These are phyloP conservation scores for Neosalanx taihuensis DNA, from an alignment of 2,797 vertebrate species.

Conservation along the genomic window DNA sequence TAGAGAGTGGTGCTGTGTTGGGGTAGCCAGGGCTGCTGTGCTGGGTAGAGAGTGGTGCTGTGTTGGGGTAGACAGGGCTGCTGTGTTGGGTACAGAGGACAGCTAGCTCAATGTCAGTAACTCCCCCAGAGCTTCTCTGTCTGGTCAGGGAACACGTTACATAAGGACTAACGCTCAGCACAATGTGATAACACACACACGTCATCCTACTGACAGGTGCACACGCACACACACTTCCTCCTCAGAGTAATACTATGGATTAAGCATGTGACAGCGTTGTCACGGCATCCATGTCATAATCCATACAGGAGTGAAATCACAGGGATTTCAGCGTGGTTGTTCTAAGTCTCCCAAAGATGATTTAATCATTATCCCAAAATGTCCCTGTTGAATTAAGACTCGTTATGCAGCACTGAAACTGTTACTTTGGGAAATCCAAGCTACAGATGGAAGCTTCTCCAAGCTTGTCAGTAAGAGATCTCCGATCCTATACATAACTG, in stretches of 20 bases:
- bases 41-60: no score
- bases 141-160: conserved; percentile 30
- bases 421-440: not conserved
- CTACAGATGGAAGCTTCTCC: not conserved
- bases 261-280: conserved; percentile 7
- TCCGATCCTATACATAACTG: not conserved
- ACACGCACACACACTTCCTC: no score
- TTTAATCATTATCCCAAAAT: no score
- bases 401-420: not conserved
- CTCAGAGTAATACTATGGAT: not conserved
- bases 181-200: conserved; percentile 44
- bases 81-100: no score
- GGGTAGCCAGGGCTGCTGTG: no score
- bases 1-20: no score
- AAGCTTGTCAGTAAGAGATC: not conserved
- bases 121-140: not conserved
- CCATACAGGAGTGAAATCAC: not conserved
- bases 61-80: no score
- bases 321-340: not conserved
- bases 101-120: not conserved
- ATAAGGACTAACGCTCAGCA: conserved; percentile 36
- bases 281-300: not conserved
- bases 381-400: no score
- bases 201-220: conserved; percentile 32
- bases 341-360: no score